phyloP scores from a whole-genome alignment of 2,888 invertebrate genomes.

The Zhengitettix transpicula region DNA sequence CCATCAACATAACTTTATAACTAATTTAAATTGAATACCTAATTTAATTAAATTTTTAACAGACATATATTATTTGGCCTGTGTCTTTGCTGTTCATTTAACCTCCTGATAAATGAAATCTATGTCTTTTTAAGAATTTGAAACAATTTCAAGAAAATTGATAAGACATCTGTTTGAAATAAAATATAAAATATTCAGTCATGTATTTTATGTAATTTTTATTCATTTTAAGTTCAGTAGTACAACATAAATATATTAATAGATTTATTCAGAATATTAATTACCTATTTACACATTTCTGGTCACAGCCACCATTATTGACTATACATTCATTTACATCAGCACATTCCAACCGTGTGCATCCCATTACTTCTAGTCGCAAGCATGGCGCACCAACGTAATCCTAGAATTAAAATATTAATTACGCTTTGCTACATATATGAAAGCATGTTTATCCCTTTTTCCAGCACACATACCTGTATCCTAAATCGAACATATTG shows the following conservation, averaged over 20 bases:
- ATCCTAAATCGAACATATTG: constrained; percentile 74
- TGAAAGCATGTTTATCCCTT: background rate
- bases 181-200: too few species aligned
- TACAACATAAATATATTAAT: background rate
- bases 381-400: constrained; percentile 79
- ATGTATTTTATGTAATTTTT: too few species aligned
- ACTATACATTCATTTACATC: constrained; percentile 78
- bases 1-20: too few species aligned
- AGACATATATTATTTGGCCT: too few species aligned
- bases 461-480: constrained; percentile 19
- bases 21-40: too few species aligned
- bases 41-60: too few species aligned
- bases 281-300: constrained; percentile 72
- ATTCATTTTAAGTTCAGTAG: too few species aligned
- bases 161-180: too few species aligned
- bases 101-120: too few species aligned
- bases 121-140: too few species aligned
- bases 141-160: too few species aligned
- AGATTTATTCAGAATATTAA: background rate
- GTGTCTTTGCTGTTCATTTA: too few species aligned
- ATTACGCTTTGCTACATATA: background rate
- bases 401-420: constrained; percentile 34
- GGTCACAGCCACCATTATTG: constrained; percentile 83
- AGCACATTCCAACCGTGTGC: constrained; percentile 71
- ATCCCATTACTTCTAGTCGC: constrained; percentile 83